phyloP scores from a whole-genome alignment of 2,888 invertebrate genomes.

The Synanthedon tipuliformis region DNA sequence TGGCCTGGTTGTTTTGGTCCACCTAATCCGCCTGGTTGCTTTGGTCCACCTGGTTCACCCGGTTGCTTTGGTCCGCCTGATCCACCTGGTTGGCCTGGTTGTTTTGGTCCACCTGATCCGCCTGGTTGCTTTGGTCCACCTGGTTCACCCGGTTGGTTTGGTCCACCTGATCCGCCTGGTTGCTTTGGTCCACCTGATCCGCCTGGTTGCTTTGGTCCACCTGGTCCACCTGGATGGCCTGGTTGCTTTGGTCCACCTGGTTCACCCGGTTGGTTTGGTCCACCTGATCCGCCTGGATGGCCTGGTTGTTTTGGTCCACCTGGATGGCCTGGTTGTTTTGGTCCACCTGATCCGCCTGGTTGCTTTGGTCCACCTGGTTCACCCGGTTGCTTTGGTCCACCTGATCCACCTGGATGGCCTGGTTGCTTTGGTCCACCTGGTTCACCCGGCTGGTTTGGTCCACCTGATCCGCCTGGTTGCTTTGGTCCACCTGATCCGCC shows the following conservation, averaged over 20 bases:
- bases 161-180: constrained; percentile 1
- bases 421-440: constrained; percentile 2
- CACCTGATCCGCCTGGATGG: neutral
- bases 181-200: neutral
- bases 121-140: neutral
- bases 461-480: constrained; percentile 1
- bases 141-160: neutral
- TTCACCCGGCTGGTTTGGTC: neutral
- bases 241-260: neutral
- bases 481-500: constrained; percentile 34
- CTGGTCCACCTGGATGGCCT: neutral
- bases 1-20: neutral
- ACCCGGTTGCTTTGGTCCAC: constrained; percentile 2
- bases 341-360: neutral
- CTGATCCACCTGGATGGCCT: neutral
- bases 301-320: neutral
- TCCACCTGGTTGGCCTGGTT: neutral
- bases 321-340: neutral
- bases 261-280: neutral
- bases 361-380: constrained; percentile 4
- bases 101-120: neutral
- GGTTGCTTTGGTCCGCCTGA: neutral
- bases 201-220: neutral
- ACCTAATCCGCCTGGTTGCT: neutral
- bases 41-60: constrained; percentile 6